Evolutionary conservation across 2,888 invertebrate species (phyloP).

Genomic region (Arrhopalites spinosus): DNA sequence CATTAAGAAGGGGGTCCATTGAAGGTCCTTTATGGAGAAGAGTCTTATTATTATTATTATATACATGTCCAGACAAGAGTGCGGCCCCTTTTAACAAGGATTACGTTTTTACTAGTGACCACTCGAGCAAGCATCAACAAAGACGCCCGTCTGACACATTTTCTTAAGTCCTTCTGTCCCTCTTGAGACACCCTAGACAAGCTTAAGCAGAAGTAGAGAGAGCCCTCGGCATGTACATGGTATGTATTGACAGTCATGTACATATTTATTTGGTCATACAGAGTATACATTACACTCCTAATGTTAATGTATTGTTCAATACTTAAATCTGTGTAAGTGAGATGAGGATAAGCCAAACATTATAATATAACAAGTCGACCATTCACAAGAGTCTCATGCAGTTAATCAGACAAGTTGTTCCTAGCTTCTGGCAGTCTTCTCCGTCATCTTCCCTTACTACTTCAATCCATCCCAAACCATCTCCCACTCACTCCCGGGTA

Average conservation of each 20-base stretch:
- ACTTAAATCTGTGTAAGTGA: background rate
- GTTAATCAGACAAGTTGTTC: constrained; percentile 38
- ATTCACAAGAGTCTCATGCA: constrained; percentile 28
- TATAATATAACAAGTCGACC: too few species aligned
- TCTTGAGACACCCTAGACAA: constrained; percentile 8
- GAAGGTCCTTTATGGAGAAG: background rate
- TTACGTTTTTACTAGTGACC: constrained; percentile 36
- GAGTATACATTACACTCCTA: background rate
- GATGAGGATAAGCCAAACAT: constrained; percentile 9
- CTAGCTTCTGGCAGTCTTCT: constrained; percentile 27
- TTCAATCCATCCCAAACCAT: too few species aligned
- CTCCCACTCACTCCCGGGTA: background rate
- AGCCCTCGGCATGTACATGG: background rate
- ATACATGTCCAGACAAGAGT: constrained; percentile 32
- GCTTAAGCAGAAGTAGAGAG: background rate
- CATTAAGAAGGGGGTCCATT: constrained; percentile 35
- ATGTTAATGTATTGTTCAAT: background rate
- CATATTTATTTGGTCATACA: background rate
- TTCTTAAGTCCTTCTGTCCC: constrained; percentile 38
- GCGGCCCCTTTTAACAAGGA: constrained; percentile 46
- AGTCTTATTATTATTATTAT: too few species aligned
- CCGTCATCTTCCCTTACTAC: too few species aligned
- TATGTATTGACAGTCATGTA: background rate
- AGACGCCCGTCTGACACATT: constrained; percentile 45
- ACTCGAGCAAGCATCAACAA: constrained; percentile 44